Evolutionary conservation across 2,113 vertebrate genomes (phyloP).

Genomic region (Clarias gariepinus): DNA sequence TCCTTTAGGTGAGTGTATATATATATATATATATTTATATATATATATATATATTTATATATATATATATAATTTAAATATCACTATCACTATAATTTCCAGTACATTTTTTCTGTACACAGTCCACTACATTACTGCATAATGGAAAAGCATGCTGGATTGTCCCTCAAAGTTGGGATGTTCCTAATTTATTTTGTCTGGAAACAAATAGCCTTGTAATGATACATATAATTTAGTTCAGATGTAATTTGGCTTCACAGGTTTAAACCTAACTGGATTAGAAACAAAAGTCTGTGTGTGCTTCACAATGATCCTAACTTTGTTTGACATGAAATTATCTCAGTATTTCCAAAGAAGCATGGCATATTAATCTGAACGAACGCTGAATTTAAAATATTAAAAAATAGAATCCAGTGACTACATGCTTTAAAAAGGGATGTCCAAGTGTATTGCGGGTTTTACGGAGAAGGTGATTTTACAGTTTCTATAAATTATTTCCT

Average conservation of each 20-base stretch:
- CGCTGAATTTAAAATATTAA: neutral
- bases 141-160: neutral
- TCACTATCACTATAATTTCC: neutral
- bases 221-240: neutral
- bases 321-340: neutral
- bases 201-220: neutral
- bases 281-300: neutral
- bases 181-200: neutral
- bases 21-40: too few relatives aligned
- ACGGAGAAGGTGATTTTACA: neutral
- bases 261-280: neutral
- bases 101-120: neutral
- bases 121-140: neutral
- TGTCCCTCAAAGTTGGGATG: neutral
- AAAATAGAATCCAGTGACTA: neutral
- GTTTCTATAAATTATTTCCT: neutral
- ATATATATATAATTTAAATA: too few relatives aligned
- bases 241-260: neutral
- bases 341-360: neutral
- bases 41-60: too few relatives aligned
- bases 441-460: neutral
- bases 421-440: neutral
- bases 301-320: neutral
- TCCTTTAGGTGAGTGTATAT: too few relatives aligned
- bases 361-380: neutral